Evolutionary conservation across 1,140 invertebrate species (phyloP).

Genomic region (Scylla paramamosain): DNA sequence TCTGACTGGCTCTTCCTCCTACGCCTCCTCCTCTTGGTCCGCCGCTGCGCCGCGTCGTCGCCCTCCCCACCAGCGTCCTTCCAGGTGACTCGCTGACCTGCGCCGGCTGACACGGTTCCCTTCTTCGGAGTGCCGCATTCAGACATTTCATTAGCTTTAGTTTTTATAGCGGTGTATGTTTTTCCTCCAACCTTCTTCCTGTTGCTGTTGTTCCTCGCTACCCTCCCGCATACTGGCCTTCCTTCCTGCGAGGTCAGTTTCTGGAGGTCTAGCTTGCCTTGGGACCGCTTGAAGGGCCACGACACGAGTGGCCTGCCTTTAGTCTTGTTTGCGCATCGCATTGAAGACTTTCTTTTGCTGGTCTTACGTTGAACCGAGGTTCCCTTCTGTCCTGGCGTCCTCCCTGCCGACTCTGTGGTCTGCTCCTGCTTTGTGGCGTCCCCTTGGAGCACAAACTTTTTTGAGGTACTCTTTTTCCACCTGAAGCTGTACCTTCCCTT

Average conservation of each 20-base stretch:
- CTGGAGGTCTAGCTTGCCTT: neutral
- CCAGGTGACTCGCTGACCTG: neutral
- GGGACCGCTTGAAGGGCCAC: slow-evolving; percentile 8
- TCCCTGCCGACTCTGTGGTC: neutral
- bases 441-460: neutral
- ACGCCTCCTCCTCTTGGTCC: neutral
- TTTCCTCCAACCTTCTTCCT: neutral
- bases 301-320: neutral
- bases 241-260: neutral
- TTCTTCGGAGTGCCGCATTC: neutral
- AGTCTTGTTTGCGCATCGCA: neutral
- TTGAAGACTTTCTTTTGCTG: neutral
- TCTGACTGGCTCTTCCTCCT: neutral
- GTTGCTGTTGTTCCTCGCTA: neutral
- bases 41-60: neutral
- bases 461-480: neutral
- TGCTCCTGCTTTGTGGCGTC: neutral
- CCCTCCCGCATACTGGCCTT: neutral
- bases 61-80: neutral
- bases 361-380: neutral
- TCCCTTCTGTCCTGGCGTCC: neutral
- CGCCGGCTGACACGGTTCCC: neutral
- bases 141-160: neutral
- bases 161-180: neutral
- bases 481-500: neutral